Evolutionary conservation across 2,797 vertebrate genomes (phyloP), one percentile per base, ranked within the genome.

Genomic region (Triplophysa yarkandensis): DNA sequence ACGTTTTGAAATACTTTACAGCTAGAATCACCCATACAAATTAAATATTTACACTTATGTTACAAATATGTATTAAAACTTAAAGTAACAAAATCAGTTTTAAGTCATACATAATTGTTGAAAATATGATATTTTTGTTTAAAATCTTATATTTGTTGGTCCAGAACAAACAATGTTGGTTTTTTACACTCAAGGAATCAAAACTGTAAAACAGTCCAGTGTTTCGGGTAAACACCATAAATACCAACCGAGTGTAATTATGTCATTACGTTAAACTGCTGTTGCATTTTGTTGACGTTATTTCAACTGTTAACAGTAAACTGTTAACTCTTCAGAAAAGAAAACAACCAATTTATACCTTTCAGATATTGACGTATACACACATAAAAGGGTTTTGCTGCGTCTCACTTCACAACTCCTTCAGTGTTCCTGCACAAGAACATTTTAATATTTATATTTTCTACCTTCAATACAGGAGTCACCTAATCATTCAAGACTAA

Each of bases 361-460:
- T 61, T 27, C 17, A 7, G 8, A 46, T 9, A 44, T 7, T 30
- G n/a, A 19, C 21, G 9, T 65, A 69, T 14, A 50, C 32, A 52
- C 1, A 55, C 67, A 41, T 9, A 11, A 65, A 34, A 48, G 23
- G 6, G n/a, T 55, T 80, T 76, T 79, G 50, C 80, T 52, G 32
- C n/a, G 50, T 70, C 70, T 70, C 79, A 65, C 19, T 73, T 65
- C 14, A 39, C 48, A 19, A 68, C 4, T 50, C 21, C 25, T 44
- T 58, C 2, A 32, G 43, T 39, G 46, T 52, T 25, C 34, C 9
- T 50, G 19, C 28, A 50, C 9, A 23, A 58, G 30, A 68, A 52
- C 19, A 67, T 36, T 52, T 17, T 14, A 16, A 27, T 27, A 27
- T 23, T 16, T 6, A 4, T 27, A 16, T 6, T 54, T 27, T 54